Evolutionary conservation across 2,888 invertebrate species (phyloP), one percentile per base, ranked within the genome.

Genomic region (Drosophila anomalipes): DNA sequence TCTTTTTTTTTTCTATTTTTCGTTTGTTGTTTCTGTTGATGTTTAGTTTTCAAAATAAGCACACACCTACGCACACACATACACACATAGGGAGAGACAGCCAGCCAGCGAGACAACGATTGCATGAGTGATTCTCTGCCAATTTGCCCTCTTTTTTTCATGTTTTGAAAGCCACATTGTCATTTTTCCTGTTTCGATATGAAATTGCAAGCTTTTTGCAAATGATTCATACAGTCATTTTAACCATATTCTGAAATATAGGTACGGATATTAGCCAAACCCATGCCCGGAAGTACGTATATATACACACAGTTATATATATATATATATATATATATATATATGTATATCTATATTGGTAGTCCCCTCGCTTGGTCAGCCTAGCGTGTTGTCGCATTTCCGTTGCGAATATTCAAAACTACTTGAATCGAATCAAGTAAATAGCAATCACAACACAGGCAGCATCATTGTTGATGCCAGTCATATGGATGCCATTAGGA

Each of bases 361-460:
- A 19, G 10, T 19, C 26, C n/a, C 58, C 41, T 64, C 53, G 70
- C 69, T 75, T 71, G 60, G 63, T 35, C 75, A 82, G 58, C 69
- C 66, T 88, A 78, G 73, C 89, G 82, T 86, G 89, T 54, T 84
- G 89, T 86, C 86, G 70, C 86, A 86, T 83, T 89, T 86, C 86
- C 86, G 86, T 77, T 82, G 88, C 88, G 63, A 88, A 86, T 79
- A 81, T 63, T 72, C 59, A 57, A 52, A 61, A 54, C 26, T 33
- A 66, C 37, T 53, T 51, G 28, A 41, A 41, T 64, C 52, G 26
- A 52, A 53, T 39, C 56, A 57, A 47, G 58, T 14, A 28, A 49
- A 26, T 41, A 12, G 59, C 61, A 68, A 63, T 53, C 63, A 22
- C 22, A 41, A 68, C 58, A 64, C 66, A 47, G 57, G 61, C 54